phyloP scores from a whole-genome alignment of 2,113 vertebrate genomes.

The Athene cunicularia region DNA sequence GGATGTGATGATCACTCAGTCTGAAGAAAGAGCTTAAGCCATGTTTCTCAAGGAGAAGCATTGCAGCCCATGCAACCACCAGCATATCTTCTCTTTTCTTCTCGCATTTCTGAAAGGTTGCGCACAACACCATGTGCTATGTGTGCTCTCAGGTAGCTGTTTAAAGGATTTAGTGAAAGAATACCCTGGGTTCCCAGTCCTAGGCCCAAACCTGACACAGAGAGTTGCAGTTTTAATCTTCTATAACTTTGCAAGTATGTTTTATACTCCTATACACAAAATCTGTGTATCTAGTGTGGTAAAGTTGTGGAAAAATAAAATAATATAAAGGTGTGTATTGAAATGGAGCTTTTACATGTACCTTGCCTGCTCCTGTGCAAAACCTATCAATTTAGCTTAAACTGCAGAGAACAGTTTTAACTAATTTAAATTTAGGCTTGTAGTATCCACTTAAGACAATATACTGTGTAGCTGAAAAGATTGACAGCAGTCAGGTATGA shows the following conservation, averaged over 20 bases:
- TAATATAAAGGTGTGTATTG: neutral
- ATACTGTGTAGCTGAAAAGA: neutral
- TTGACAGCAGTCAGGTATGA: neutral
- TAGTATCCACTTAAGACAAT: neutral
- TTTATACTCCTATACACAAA: neutral
- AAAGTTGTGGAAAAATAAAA: neutral
- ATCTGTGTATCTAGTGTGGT: neutral
- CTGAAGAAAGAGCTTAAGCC: neutral
- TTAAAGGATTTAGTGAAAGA: neutral
- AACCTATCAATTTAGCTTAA: neutral
- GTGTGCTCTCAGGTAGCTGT: neutral
- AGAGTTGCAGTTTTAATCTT: neutral
- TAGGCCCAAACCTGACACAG: neutral
- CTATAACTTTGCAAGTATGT: neutral
- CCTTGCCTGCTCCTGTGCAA: neutral
- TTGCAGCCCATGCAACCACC: neutral
- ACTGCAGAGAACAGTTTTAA: neutral
- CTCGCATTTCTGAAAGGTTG: neutral
- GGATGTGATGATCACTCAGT: neutral
- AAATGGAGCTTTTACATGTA: neutral
- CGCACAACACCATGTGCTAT: accelerated
- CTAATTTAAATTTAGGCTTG: neutral
- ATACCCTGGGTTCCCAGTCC: neutral
- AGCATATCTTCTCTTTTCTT: neutral
- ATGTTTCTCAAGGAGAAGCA: neutral